Evolutionary conservation across 2,113 vertebrate genomes (phyloP), one percentile per base, ranked within the genome.

Genomic region (Hippolais icterina): DNA sequence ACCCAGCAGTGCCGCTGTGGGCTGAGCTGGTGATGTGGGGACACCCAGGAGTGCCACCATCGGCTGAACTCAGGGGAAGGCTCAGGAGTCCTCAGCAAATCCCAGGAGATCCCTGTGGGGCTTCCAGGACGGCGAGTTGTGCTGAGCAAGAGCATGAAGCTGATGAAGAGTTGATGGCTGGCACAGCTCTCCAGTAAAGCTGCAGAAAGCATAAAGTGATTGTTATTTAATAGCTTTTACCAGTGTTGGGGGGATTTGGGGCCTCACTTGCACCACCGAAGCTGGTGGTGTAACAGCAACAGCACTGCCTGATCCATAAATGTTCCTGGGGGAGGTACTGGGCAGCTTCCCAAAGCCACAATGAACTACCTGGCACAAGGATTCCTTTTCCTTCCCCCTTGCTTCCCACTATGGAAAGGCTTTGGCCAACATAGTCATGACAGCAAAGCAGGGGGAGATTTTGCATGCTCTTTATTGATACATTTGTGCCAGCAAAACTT

Each of bases 331-430:
- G 77, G 81, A 89, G 69, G 71, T 21, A 4, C 31, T 14, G 4
- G 85, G 93, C 89, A 64, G 68, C 3, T 81, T 49, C 56, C 94
- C 95, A 93, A 91, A 91, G 24, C 80, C 80, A 65, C 83, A 70
- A 1, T 57, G 20, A 74, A 11, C 28, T 47, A 29, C 80, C 68
- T 94, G 92, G 76, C 86, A 86, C 4, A 5, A 19, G 10, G 17
- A 12, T n/a, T 52, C 53, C 60, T 78, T 65, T 49, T 65, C 15
- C 42, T 70, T 27, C 52, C 56, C 24, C 41, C 16, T n/a, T 39
- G 37, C 27, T 74, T 17, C 60, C 44, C 42, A 4, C 47, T 2
- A 0, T 17, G 3, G 1, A 12, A 60, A 78, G 78, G 44, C 66
- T 79, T 74, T 88, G 83, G 79, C 78, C 71, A 11, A 46, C 25